A percentile compares a stretch with the other conserved stretches of the same genome.
Evolutionary conservation across 37 sponge, comb jelly and placozoan genomes (phyloP).

Genomic region (Beroe forskalii): DNA sequence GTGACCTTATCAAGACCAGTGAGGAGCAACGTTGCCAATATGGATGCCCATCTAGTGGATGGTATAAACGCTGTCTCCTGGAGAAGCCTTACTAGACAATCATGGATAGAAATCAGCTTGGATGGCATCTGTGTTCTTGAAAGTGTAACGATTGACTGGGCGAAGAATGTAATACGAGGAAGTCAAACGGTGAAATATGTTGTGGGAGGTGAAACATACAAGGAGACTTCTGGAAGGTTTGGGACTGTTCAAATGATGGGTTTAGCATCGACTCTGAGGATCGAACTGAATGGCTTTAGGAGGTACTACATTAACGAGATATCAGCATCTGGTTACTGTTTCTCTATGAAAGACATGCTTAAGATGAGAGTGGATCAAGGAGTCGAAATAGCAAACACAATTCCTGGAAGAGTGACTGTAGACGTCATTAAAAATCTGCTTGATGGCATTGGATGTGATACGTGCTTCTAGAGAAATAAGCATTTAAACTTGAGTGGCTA

Average conservation of each 20-base stretch:
- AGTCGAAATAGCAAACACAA: neutral
- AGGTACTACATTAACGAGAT: neutral
- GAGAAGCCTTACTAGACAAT: neutral
- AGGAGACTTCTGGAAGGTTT: neutral
- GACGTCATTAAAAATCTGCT: neutral
- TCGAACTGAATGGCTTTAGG: neutral
- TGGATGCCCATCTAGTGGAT: neutral
- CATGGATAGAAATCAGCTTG: slow-evolving; percentile 15
- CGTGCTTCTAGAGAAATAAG: neutral
- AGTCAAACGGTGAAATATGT: neutral
- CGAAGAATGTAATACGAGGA: neutral
- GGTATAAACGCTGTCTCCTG: neutral
- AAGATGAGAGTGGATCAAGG: neutral
- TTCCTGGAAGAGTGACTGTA: neutral
- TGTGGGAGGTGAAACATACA: neutral
- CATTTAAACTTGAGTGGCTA: no score
- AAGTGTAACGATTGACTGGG: neutral
- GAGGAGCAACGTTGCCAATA: neutral
- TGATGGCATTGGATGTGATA: neutral
- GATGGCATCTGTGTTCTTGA: slow-evolving; percentile 16
- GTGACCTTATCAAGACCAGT: neutral
- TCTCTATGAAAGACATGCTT: neutral
- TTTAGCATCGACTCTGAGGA: neutral
- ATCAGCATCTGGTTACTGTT: no score
- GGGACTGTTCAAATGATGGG: neutral